phyloP scores from a whole-genome alignment of 2,888 invertebrate genomes.

The Athalia circularis region DNA sequence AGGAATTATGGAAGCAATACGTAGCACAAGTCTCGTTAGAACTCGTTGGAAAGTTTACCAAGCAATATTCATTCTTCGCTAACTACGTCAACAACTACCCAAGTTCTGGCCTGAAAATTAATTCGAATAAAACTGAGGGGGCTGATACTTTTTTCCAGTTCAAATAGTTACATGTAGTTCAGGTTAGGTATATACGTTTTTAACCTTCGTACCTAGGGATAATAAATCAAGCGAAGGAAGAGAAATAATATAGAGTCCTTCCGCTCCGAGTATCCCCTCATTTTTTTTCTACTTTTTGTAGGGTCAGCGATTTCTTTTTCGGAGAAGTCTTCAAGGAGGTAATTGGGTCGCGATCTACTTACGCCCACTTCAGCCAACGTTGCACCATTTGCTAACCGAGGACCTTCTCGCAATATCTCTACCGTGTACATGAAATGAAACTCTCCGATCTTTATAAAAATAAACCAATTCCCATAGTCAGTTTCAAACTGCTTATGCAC shows the following conservation, averaged over 20 bases:
- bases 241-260: too few relatives aligned
- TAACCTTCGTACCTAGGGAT: too few relatives aligned
- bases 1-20: background rate
- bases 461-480: too few relatives aligned
- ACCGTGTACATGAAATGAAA: too few relatives aligned
- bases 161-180: background rate
- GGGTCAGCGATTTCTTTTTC: slow-evolving; percentile 36
- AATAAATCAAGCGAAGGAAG: slow-evolving; percentile 6
- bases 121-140: background rate
- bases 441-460: too few relatives aligned
- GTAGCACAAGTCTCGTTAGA: background rate
- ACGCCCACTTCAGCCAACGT: slow-evolving; percentile 17
- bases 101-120: background rate
- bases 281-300: background rate
- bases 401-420: background rate
- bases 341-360: slow-evolving; percentile 42
- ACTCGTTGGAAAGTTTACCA: background rate
- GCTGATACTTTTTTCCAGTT: background rate
- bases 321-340: slow-evolving; percentile 27
- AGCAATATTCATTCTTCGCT: background rate
- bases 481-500: too few relatives aligned
- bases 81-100: too few relatives aligned
- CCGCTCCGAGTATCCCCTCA: background rate
- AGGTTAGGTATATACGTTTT: background rate
- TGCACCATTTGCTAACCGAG: slow-evolving; percentile 25